Conservation (phyloP, 2,797 vertebrate genomes). For the Sarcoramphus papa region DNA sequence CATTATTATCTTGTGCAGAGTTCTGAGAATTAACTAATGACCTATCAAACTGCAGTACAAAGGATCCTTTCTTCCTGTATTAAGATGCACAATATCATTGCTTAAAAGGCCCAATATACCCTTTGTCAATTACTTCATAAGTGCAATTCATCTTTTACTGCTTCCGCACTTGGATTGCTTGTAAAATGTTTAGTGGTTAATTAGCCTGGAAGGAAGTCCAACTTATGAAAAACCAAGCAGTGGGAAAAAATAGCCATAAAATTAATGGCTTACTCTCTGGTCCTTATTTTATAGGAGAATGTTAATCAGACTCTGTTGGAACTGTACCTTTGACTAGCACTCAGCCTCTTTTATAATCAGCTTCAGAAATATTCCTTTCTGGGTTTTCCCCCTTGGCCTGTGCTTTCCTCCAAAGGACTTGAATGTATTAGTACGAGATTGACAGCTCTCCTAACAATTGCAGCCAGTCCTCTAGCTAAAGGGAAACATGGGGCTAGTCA, state of each 20-base stretch:
- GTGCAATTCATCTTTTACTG: slow-evolving; percentile 70
- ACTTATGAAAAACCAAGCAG: slow-evolving; percentile 55
- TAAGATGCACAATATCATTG: slow-evolving; percentile 52
- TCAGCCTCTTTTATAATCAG: slow-evolving; percentile 21
- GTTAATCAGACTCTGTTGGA: slow-evolving; percentile 55
- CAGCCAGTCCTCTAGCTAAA: slow-evolving; percentile 3
- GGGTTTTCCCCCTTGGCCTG: slow-evolving; percentile 31
- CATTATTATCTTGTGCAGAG: slow-evolving; percentile 49
- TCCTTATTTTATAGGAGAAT: slow-evolving; percentile 53
- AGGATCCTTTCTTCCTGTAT: slow-evolving; percentile 62
- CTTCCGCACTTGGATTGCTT: slow-evolving; percentile 65
- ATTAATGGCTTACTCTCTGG: slow-evolving; percentile 61
- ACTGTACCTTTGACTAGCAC: slow-evolving; percentile 31
- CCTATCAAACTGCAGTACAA: slow-evolving; percentile 61
- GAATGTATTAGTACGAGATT: slow-evolving; percentile 40
- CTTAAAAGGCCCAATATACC: slow-evolving; percentile 59
- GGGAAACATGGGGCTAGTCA: not conserved
- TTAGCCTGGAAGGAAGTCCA: slow-evolving; percentile 74
- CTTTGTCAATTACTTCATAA: slow-evolving; percentile 70
- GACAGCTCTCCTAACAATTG: slow-evolving; percentile 41
- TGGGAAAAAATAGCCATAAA: slow-evolving; percentile 56
- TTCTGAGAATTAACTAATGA: slow-evolving; percentile 69
- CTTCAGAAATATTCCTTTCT: slow-evolving; percentile 31
- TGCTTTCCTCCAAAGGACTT: slow-evolving; percentile 26
- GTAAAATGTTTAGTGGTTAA: slow-evolving; percentile 76